Percentiles rank a stretch among this genome's conserved stretches.
These are phyloP conservation scores for Aphelenchoides besseyi DNA, from an alignment of 1,140 invertebrate genomes.

Conservation along the genomic window DNA sequence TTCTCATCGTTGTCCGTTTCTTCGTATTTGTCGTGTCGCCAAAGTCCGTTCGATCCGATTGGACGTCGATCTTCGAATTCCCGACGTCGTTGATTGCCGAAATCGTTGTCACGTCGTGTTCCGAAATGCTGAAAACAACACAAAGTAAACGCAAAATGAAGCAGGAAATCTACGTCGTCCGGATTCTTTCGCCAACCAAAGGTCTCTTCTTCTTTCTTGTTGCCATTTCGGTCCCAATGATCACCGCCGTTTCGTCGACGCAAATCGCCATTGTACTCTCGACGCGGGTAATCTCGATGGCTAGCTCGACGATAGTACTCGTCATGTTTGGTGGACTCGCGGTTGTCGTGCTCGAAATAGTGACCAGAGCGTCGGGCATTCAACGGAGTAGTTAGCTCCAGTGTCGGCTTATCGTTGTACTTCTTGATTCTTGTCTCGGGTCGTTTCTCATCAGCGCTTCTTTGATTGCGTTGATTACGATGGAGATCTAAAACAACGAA, in stretches of 20 bases:
- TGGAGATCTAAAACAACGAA: too few species aligned
- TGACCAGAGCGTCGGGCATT: background rate
- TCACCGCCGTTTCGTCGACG: background rate
- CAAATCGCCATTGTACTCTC: background rate
- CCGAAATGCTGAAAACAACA: background rate
- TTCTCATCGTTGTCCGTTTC: too few species aligned
- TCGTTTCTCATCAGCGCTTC: too few species aligned
- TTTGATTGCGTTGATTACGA: too few species aligned
- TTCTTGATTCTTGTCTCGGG: too few species aligned
- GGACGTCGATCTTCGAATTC: too few species aligned
- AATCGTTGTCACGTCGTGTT: background rate
- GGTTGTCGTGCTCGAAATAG: constrained; percentile 1
- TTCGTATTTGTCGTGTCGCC: too few species aligned
- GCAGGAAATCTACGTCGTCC: background rate
- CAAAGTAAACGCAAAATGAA: background rate
- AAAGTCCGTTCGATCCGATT: too few species aligned
- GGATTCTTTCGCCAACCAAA: background rate
- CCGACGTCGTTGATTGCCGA: too few species aligned
- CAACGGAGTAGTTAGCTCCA: background rate
- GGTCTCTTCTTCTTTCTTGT: background rate
- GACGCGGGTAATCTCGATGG: background rate
- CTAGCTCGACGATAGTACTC: background rate
- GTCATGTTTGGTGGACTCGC: background rate
- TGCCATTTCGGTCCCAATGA: background rate
- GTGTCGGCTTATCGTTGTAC: too few species aligned